Percentiles rank a stretch among this genome's conserved stretches.
These are phyloP conservation scores for Alces alces DNA, from an alignment of 2,113 vertebrate species.

Conservation along the genomic window DNA sequence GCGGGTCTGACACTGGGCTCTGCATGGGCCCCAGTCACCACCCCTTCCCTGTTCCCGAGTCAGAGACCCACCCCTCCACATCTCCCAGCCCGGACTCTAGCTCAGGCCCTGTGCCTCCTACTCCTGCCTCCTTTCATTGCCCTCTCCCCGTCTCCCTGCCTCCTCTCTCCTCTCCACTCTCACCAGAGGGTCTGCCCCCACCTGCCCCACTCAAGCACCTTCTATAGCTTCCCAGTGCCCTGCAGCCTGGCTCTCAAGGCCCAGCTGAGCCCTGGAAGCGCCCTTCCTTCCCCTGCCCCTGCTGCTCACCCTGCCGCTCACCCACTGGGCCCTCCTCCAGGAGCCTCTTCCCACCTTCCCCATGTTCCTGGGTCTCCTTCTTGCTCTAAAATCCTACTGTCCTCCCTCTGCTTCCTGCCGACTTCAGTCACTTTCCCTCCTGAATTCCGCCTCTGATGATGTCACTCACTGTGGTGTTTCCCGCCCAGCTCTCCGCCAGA, in stretches of 20 bases:
- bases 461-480: background rate
- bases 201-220: background rate
- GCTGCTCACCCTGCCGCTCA: accelerated
- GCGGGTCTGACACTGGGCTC: background rate
- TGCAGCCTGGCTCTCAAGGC: background rate
- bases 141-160: background rate
- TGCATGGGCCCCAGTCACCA: background rate
- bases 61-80: background rate
- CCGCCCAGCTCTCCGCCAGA: background rate
- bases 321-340: background rate
- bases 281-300: background rate
- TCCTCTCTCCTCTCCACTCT: background rate
- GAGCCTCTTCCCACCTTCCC: too few relatives aligned
- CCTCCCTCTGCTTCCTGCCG: background rate
- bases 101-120: background rate
- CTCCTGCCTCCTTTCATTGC: background rate
- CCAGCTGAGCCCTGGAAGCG: background rate
- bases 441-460: background rate
- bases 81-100: background rate
- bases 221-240: background rate
- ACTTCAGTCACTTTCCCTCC: background rate
- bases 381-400: background rate
- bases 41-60: background rate
- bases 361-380: background rate
- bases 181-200: too few relatives aligned